Base-by-base conservation (phyloP, 2,113 vertebrate species). In the Agapornis roseicollis region DNA sequence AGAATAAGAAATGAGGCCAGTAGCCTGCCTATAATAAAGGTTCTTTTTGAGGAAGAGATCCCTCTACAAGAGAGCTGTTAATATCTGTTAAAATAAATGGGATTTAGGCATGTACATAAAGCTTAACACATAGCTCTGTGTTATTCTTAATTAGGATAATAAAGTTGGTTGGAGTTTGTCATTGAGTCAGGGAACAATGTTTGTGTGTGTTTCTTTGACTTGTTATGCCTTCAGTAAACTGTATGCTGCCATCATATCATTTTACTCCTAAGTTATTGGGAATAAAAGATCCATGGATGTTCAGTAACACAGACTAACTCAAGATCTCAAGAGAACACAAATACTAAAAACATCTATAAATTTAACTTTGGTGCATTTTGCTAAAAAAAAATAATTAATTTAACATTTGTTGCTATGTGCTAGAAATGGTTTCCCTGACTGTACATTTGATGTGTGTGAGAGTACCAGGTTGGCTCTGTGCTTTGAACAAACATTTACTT, bases 1-100 rank as follows among this genome's bases (percentile, higher is more conserved):
- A 93, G 55, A 65, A 69, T 70, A 74, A n/a, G 55, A 90, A 95
- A 85, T 85, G 37, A 93, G 69, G 61, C 72, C 41, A 69, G 66
- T 86, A 86, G 47, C 35, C 63, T 60, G 18, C 82, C 31, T 81
- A 17, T 83, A 86, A 50, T 41, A 55, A 78, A 86, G 35, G 58
- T 6, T 46, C 29, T 77, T 79, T 88, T 58, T 66, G 50, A 89
- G 79, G 12, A 89, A 82, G 66, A 47, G n/a, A 53, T 85, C 42
- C 25, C 22, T 60, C 15, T 60, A 17, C 46, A 44, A 11, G 47
- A 86, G 29, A 80, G 24, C 23, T 68, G 47, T 89, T 85, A 63
- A 85, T 41, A 68, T 60, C 72, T 74, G 56, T 47, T 70, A 23
- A 78, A 93, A 15, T 80, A 80, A 88, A 55, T 47, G 69, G 27